Conservation (phyloP, 2,797 vertebrate genomes). For the Parauchenoglanis punctatus region DNA sequence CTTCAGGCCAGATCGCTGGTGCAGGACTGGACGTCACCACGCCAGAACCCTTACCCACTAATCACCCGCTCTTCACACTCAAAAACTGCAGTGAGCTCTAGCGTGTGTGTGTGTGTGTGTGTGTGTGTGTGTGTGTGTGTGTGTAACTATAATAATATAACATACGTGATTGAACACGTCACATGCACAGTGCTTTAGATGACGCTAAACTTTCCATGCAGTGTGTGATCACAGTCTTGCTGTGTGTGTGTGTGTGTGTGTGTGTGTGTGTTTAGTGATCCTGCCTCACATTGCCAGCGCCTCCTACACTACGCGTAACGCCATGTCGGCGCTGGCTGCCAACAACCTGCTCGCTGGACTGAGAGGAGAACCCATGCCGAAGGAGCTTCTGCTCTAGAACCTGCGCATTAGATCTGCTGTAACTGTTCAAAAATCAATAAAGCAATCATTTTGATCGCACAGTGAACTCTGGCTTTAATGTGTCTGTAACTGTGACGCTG, state of each 20-base stretch:
- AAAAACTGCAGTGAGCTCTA: slow-evolving; percentile 75
- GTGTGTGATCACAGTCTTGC: background rate
- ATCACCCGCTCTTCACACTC: slow-evolving; percentile 73
- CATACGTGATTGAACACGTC: background rate
- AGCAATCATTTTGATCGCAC: background rate
- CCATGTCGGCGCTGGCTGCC: slow-evolving; percentile 81
- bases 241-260: slow-evolving; percentile 32
- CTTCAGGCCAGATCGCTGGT: slow-evolving; percentile 69
- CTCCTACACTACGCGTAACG: slow-evolving; percentile 78
- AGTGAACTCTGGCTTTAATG: background rate
- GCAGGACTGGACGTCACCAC: slow-evolving; percentile 76
- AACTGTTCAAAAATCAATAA: background rate
- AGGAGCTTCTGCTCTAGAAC: slow-evolving; percentile 74
- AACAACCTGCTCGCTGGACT: slow-evolving; percentile 83
- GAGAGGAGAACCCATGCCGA: slow-evolving; percentile 76
- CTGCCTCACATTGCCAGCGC: slow-evolving; percentile 85
- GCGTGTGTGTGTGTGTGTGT: background rate
- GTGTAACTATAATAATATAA: background rate
- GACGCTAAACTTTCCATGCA: background rate
- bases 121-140: background rate
- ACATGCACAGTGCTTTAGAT: background rate
- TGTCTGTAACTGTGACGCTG: background rate
- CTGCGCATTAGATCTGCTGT: background rate
- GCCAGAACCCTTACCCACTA: slow-evolving; percentile 76
- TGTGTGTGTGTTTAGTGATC: slow-evolving; percentile 73